Percentiles rank a stretch among this genome's conserved stretches.
phyloP scores from a whole-genome alignment of 2,113 vertebrate species.

The Malurus melanocephalus region DNA sequence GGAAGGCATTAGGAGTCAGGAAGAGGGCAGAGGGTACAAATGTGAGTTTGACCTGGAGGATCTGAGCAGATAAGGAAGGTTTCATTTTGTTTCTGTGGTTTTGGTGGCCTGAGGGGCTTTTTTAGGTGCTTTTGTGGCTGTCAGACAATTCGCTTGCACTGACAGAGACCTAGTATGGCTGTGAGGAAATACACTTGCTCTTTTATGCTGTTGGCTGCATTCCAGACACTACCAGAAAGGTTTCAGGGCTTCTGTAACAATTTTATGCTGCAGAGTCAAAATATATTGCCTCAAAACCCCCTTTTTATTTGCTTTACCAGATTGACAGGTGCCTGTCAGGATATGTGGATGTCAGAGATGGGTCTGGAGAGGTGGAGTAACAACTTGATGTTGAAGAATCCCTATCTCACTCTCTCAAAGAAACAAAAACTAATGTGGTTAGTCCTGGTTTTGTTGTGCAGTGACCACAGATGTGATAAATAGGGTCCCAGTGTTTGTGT shows the following conservation, averaged over 20 bases:
- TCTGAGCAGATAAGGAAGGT: neutral
- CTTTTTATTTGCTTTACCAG: neutral
- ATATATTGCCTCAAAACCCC: fast-evolving
- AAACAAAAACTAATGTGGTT: too few species aligned
- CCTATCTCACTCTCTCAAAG: too few species aligned
- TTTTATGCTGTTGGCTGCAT: neutral
- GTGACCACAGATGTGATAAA: too few species aligned
- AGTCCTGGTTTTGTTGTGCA: too few species aligned
- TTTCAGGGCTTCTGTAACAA: neutral
- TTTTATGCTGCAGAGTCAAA: neutral
- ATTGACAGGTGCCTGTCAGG: neutral
- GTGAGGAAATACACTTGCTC: neutral
- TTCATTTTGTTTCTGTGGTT: neutral
- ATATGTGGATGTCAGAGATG: fast-evolving
- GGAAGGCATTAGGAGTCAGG: neutral
- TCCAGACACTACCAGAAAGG: neutral
- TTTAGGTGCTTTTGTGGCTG: neutral
- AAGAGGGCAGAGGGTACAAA: neutral
- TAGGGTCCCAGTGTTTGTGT: too few species aligned
- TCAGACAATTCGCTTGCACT: neutral
- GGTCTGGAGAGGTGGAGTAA: too few species aligned
- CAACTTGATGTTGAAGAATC: too few species aligned
- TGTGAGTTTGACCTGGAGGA: neutral
- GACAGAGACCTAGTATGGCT: neutral
- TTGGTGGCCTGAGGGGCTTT: neutral